Percentiles rank a stretch among this genome's conserved stretches.
phyloP scores from a whole-genome alignment of 2,797 vertebrate genomes.

The Meda fulgida region DNA sequence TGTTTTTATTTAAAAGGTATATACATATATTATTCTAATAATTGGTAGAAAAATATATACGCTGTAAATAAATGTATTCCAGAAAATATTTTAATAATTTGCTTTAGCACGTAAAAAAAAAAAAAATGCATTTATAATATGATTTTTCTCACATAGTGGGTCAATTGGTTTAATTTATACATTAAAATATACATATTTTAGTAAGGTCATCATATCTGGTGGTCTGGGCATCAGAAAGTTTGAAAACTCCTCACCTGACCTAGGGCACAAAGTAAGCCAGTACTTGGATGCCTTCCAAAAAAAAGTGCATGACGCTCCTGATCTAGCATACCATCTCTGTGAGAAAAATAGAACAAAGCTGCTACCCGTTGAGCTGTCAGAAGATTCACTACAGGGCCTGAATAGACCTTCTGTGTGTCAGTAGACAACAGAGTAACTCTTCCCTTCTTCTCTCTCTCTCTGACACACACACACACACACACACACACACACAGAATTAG shows the following conservation, averaged over 20 bases:
- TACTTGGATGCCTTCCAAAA: background rate
- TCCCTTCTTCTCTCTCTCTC: background rate
- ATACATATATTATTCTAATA: background rate
- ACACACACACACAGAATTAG: background rate
- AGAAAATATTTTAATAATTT: background rate
- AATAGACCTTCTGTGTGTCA: conserved; percentile 34
- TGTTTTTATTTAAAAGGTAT: background rate
- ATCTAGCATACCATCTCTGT: conserved; percentile 33
- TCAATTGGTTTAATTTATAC: background rate
- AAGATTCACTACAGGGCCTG: conserved; percentile 11
- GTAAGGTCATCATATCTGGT: background rate
- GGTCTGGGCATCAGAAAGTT: background rate
- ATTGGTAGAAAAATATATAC: background rate
- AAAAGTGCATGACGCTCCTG: background rate
- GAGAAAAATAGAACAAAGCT: conserved; percentile 27
- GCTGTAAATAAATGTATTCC: background rate
- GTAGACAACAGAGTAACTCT: conserved; percentile 7
- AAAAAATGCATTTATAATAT: background rate
- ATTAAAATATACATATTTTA: background rate
- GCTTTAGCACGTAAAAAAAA: background rate
- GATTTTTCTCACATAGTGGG: background rate
- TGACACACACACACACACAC: background rate
- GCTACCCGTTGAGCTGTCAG: conserved; percentile 18
- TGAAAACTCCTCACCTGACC: background rate
- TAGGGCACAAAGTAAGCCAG: background rate